phyloP scores from a whole-genome alignment of 2,797 vertebrate genomes.

The Falco naumanni region DNA sequence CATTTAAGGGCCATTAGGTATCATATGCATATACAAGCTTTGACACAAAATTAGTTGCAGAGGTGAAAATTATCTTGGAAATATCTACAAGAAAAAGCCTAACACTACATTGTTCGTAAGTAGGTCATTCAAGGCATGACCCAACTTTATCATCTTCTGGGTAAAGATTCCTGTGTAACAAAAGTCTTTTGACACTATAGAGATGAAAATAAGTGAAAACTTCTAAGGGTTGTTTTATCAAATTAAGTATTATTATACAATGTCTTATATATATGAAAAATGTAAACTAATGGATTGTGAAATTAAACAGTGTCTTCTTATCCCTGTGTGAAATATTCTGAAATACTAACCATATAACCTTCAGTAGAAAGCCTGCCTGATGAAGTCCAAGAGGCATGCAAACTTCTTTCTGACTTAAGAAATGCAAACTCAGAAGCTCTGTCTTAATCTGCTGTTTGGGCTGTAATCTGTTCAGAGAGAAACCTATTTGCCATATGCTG shows the following conservation, averaged over 20 bases:
- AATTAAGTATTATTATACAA: too few relatives aligned
- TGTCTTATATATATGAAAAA: too few relatives aligned
- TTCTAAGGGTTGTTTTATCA: background rate
- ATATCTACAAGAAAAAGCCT: background rate
- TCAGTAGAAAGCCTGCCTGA: background rate
- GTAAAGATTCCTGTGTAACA: background rate
- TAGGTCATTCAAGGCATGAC: background rate
- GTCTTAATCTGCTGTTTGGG: background rate
- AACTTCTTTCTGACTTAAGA: background rate
- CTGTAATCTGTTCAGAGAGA: background rate
- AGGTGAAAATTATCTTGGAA: constrained; percentile 28
- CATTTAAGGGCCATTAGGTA: background rate
- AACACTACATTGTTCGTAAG: background rate
- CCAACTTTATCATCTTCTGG: background rate
- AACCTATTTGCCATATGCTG: background rate
- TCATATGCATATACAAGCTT: background rate
- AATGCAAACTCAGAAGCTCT: background rate
- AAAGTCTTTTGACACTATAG: background rate
- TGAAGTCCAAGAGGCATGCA: background rate
- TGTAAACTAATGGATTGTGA: too few relatives aligned
- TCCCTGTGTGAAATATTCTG: background rate
- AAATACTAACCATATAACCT: background rate
- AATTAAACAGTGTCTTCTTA: background rate
- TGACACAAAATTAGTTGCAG: constrained; percentile 32
- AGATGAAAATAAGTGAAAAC: background rate